These are phyloP conservation scores for Meles meles DNA, from an alignment of 2,113 vertebrate genomes.

Conservation along the genomic window DNA sequence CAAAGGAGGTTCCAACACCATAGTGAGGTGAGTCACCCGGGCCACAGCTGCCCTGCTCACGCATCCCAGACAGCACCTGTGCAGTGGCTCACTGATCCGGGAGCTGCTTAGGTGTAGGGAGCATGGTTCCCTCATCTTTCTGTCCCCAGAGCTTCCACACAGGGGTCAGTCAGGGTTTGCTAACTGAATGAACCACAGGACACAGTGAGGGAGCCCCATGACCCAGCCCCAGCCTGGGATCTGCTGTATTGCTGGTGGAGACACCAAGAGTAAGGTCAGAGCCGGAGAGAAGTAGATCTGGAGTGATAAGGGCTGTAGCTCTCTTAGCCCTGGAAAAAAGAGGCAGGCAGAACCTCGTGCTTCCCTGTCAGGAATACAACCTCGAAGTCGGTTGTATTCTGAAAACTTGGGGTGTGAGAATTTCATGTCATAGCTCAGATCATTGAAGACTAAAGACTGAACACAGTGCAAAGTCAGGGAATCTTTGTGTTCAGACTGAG, in stretches of 20 bases:
- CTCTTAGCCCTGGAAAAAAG: not conserved
- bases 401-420: not conserved
- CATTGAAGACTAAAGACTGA: not conserved
- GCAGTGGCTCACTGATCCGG: too few species aligned
- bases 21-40: conserved; percentile 86
- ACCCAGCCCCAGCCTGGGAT: not conserved
- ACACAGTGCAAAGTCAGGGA: not conserved
- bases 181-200: not conserved
- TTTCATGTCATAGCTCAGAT: not conserved
- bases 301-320: not conserved
- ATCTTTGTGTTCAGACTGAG: not conserved
- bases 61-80: accelerated
- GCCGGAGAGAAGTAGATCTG: not conserved
- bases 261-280: not conserved
- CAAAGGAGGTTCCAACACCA: conserved; percentile 88
- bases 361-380: not conserved
- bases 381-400: not conserved
- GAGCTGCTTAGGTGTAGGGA: not conserved
- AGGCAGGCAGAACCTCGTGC: not conserved
- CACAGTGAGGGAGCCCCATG: not conserved
- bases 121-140: not conserved
- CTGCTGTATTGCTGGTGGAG: not conserved
- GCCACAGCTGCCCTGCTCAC: accelerated
- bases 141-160: not conserved
- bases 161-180: not conserved